Percentiles rank a stretch among this genome's conserved stretches.
phyloP scores from a whole-genome alignment of 2,888 invertebrate genomes.

The Hypselothyrea guttata region DNA sequence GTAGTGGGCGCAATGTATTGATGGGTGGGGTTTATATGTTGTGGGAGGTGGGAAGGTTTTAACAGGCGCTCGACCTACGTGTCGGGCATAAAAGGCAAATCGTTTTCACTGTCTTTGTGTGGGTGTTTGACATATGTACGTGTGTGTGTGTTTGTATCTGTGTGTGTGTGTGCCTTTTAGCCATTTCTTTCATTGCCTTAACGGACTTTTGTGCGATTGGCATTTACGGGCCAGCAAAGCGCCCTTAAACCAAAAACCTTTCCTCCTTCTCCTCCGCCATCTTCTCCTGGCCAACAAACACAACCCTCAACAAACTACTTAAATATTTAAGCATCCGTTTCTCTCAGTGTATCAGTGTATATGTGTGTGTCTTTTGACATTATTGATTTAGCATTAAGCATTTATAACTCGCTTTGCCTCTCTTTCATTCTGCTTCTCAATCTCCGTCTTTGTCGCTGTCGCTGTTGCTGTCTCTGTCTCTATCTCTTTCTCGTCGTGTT shows the following conservation, averaged over 20 bases:
- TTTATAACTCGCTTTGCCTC: slow-evolving; percentile 38
- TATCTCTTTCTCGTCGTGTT: neutral
- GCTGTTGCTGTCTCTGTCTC: slow-evolving; percentile 1
- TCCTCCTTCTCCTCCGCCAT: slow-evolving; percentile 5
- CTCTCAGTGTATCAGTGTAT: slow-evolving; percentile 14
- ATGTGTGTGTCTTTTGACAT: slow-evolving; percentile 40
- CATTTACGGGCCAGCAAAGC: slow-evolving; percentile 31
- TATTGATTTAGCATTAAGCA: slow-evolving; percentile 65
- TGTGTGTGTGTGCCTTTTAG: slow-evolving; percentile 27
- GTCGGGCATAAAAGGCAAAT: slow-evolving; percentile 49
- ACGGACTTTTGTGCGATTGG: slow-evolving; percentile 43
- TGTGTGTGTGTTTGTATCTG: slow-evolving; percentile 2
- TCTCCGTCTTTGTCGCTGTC: neutral
- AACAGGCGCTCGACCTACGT: slow-evolving; percentile 43
- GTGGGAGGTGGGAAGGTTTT: slow-evolving; percentile 24
- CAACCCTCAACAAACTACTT: slow-evolving; percentile 33
- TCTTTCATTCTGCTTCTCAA: neutral
- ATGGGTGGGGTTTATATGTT: slow-evolving; percentile 9
- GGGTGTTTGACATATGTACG: slow-evolving; percentile 4
- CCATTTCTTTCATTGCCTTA: slow-evolving; percentile 36
- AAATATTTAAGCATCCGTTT: slow-evolving; percentile 50
- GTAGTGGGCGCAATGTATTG: slow-evolving; percentile 24
- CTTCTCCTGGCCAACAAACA: neutral
- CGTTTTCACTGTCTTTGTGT: slow-evolving; percentile 16
- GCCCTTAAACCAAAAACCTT: slow-evolving; percentile 23